Percentiles rank a stretch among this genome's conserved stretches.
These are phyloP conservation scores for Pangasius djambal DNA, from an alignment of 2,797 vertebrate genomes.

Conservation along the genomic window DNA sequence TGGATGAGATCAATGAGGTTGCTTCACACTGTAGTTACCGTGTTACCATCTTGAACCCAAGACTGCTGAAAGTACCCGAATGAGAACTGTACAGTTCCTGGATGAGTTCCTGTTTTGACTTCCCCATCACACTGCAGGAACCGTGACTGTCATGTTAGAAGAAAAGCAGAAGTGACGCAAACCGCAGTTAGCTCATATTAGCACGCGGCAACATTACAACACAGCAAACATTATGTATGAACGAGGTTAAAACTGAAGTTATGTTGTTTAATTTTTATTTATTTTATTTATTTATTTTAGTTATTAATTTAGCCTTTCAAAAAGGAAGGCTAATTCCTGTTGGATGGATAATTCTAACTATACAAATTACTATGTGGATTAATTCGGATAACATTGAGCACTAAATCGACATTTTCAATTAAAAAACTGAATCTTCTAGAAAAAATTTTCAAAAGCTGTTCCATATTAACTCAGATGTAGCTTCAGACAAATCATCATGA, in stretches of 20 bases:
- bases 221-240: background rate
- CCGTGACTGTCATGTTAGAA: background rate
- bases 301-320: background rate
- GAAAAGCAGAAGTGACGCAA: background rate
- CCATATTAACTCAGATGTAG: background rate
- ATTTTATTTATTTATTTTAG: too few relatives aligned
- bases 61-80: background rate
- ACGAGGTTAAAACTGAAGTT: background rate
- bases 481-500: background rate
- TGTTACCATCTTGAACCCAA: background rate
- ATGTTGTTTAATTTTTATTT: background rate
- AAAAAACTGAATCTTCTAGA: background rate
- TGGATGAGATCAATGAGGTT: slow-evolving; percentile 6
- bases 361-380: background rate
- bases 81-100: background rate
- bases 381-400: background rate
- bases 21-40: too few relatives aligned
- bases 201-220: background rate
- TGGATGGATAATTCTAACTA: background rate
- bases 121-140: slow-evolving; percentile 14
- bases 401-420: background rate
- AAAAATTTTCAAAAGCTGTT: too few relatives aligned
- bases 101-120: slow-evolving; percentile 22
- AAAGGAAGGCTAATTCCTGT: background rate
- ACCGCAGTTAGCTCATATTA: background rate